Base-by-base conservation (phyloP, 2,888 invertebrate species). In the Aphodius granarius region DNA sequence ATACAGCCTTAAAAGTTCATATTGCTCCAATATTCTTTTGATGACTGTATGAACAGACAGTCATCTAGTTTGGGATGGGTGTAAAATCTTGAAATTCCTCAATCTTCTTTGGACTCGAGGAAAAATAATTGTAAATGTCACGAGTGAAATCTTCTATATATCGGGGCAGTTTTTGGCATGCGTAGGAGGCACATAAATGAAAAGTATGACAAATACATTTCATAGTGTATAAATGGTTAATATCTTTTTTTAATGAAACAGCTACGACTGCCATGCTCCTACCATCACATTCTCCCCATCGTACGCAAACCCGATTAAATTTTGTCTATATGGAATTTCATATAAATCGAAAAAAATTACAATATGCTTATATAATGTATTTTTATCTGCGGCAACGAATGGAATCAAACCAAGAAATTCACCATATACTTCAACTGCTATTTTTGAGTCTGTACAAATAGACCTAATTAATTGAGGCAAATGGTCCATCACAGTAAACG, bases 151-250 rank as follows among this genome's bases (percentile, higher is more conserved):
- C 80, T 76, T 82, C 81, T n/a, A 82, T 78, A 15, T 68, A 74
- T 70, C 76, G 73, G 4, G 85, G 85, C 19, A 86, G 77, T 78
- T 82, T 82, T 2, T 84, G 75, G 78, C 84, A 85, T 19, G 85
- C 84, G 77, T 84, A 81, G 6, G 81, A 81, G 72, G 83, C 78
- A 62, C 82, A 79, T 72, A 85, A 78, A 78, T 84, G 81, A 63
- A 83, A 81, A 79, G 83, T 81, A 76, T 84, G 85, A 75, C 85
- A 85, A 22, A 81, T 82, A 76, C 84, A 86, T 77, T 83, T 84
- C 21, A 85, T 76, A 23, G 79, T 81, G 5, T 82, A 80, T 76
- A 85, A 83, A 71, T 79, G 63, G 43, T 83, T 83, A 18, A 81
- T 17, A 63, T 78, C 78, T 66, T 76, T 63, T 77, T 78, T 78